Base-by-base conservation (phyloP, 1,140 invertebrate genomes). In the Zaprionus kolodkinae region DNA sequence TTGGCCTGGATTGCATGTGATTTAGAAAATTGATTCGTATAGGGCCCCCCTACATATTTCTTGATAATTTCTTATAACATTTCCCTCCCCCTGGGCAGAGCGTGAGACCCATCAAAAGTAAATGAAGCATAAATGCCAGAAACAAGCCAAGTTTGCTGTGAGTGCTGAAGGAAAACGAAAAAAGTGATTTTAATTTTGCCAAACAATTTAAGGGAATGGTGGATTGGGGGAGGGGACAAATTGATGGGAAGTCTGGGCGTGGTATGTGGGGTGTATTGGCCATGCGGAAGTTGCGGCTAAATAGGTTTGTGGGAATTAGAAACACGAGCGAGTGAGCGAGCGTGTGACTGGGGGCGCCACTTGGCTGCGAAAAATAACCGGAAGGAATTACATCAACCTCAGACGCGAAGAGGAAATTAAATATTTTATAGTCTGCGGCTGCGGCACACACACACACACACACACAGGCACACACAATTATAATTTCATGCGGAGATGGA, bases 401-500 rank as follows among this genome's bases (percentile, higher is more conserved):
- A 74, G 67, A 68, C 43, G 77, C 77, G 77, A 55, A 52, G 65
- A 87, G 84, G 84, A 87, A 87, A 87, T 87, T 87, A 88, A 87
- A 87, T 87, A 87, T 87, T 87, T 87, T 88, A 88, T 81, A 84
- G 85, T 88, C 83, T 86, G 83, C 79, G 84, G 80, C 69, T 54
- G 45, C 55, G 68, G 54, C 5, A 35, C 38, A 45, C 2, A 9
- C 40, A 45, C n/a, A 43, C 35, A 6, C 38, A 43, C n/a, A 43
- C 40, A 43, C 40, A 15, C 13, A 45, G 40, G 82, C 68, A 78
- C 65, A 78, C 71, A 82, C 70, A 83, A 87, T 87, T 88, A 87
- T 88, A 88, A 87, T 88, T 79, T 83, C 68, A 71, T 78, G 67
- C 64, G 72, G 64, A 27, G 45, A 4, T 33, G 33, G 27, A 0